phyloP scores from a whole-genome alignment of 2,113 vertebrate genomes.

The Hypocryptadius cinnamomeus region DNA sequence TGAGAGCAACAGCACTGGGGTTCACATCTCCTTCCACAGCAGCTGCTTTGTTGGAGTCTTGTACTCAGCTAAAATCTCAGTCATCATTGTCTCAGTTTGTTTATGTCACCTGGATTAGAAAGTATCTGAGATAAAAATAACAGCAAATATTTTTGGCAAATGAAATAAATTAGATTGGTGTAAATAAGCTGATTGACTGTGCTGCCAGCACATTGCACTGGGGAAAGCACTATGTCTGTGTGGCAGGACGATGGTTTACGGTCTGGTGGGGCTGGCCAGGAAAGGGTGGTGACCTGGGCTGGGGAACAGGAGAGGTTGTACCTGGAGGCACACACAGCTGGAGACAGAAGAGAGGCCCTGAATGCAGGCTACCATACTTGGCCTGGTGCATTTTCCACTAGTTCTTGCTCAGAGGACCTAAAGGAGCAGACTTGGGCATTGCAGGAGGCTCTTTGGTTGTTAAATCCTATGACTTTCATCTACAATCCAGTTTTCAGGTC shows the following conservation, averaged over 20 bases:
- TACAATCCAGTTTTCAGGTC: neutral
- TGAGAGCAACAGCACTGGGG: neutral
- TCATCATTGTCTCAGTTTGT: neutral
- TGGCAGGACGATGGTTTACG: rapidly evolving
- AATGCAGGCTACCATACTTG: neutral
- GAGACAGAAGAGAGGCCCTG: neutral
- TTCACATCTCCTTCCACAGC: neutral
- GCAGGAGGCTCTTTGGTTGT: neutral
- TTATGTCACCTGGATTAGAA: neutral
- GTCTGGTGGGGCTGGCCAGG: neutral
- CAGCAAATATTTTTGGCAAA: neutral
- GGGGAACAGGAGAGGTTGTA: neutral
- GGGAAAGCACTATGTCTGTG: neutral
- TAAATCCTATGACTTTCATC: neutral
- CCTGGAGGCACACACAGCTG: neutral
- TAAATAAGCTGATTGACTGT: neutral
- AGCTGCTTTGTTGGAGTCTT: neutral
- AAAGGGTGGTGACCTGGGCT: neutral
- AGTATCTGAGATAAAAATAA: neutral
- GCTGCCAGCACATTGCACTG: neutral
- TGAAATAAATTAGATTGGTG: neutral
- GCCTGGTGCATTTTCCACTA: neutral
- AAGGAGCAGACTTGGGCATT: neutral
- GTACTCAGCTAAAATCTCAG: neutral
- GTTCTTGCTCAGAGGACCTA: neutral